phyloP scores from a whole-genome alignment of 2,113 vertebrate genomes.

The Cepphus grylle region DNA sequence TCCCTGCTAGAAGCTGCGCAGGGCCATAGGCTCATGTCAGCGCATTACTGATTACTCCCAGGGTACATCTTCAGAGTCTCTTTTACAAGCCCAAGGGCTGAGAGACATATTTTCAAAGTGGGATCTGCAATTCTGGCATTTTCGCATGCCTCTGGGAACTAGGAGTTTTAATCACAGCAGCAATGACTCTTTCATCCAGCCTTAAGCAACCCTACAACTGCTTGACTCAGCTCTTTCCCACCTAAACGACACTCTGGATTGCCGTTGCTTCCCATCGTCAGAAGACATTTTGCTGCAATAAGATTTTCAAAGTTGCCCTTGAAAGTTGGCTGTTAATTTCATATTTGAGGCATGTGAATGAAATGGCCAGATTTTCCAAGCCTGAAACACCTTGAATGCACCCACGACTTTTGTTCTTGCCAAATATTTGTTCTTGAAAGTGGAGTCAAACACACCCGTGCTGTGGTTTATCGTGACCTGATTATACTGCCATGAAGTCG shows the following conservation, averaged over 20 bases:
- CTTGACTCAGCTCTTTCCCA: neutral
- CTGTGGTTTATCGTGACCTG: neutral
- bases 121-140: neutral
- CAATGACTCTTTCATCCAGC: neutral
- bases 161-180: neutral
- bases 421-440: neutral
- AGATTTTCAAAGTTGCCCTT: neutral
- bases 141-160: neutral
- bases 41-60: neutral
- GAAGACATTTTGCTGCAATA: neutral
- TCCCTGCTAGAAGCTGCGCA: neutral
- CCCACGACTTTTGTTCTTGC: neutral
- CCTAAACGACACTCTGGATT: neutral
- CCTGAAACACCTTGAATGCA: neutral
- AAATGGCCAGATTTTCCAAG: neutral
- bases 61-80: neutral
- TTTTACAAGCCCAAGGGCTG: neutral
- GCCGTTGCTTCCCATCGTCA: neutral
- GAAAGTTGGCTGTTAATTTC: neutral
- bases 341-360: neutral
- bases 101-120: neutral
- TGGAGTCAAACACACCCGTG: rapidly evolving
- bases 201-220: neutral
- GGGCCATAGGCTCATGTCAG: neutral
- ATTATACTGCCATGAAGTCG: neutral